Percentiles rank a stretch among this genome's conserved stretches.
These are phyloP conservation scores for Ceyx melanurus DNA, from an alignment of 2,113 vertebrate genomes.

Conservation along the genomic window DNA sequence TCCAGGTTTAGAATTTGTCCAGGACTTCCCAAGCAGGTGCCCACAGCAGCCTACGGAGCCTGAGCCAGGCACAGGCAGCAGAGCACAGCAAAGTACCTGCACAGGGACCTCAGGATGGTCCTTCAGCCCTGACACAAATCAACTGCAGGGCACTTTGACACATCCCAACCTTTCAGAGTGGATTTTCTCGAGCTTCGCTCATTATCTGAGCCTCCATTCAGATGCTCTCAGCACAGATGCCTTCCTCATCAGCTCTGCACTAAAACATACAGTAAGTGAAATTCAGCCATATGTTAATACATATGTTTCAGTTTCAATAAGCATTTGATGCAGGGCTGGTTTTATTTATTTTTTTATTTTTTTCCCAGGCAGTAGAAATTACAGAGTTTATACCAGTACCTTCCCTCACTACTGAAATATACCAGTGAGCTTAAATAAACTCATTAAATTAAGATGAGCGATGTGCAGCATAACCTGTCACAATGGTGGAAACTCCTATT, in stretches of 20 bases:
- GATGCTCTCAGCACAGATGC: conserved; percentile 72
- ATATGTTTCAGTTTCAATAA: conserved; percentile 82
- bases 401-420: conserved; percentile 56
- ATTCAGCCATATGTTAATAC: conserved; percentile 79
- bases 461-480: conserved; percentile 40
- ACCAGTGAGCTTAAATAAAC: conserved; percentile 64
- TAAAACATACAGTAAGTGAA: conserved; percentile 77
- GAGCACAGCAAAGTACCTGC: background rate
- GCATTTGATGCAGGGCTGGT: conserved; percentile 67
- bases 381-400: conserved; percentile 46
- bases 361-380: conserved; percentile 21
- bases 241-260: conserved; percentile 72
- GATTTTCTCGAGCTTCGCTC: conserved; percentile 61
- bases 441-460: conserved; percentile 47
- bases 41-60: background rate
- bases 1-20: background rate
- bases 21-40: background rate
- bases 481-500: background rate
- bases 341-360: background rate
- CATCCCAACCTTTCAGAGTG: conserved; percentile 52
- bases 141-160: conserved; percentile 45
- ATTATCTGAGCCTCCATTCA: conserved; percentile 69
- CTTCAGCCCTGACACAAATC: conserved; percentile 48
- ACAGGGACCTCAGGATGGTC: background rate
- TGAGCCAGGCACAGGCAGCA: background rate